These are phyloP conservation scores for Nesospiza acunhae DNA, from an alignment of 2,113 vertebrate species.

Conservation along the genomic window DNA sequence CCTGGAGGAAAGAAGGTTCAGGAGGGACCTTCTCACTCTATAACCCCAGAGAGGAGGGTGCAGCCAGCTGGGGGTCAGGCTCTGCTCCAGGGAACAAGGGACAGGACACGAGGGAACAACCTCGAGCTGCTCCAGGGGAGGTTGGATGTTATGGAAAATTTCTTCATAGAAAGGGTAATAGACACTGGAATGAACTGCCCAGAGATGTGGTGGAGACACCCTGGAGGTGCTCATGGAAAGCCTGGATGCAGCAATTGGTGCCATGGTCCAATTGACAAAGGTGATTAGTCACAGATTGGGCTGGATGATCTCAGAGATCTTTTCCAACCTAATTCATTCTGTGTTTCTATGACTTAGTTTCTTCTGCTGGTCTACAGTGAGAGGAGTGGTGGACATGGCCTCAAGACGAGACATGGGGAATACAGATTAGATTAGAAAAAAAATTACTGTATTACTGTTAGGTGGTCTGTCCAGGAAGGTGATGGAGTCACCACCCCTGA, in stretches of 20 bases:
- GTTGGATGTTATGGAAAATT: not conserved
- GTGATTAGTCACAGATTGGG: not conserved
- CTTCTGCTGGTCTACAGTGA: not conserved
- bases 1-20: not conserved
- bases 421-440: not conserved
- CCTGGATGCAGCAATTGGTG: not conserved
- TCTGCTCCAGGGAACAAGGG: not conserved
- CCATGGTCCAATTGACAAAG: not conserved
- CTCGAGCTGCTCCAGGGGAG: not conserved
- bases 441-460: not conserved
- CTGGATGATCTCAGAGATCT: not conserved
- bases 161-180: not conserved
- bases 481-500: not conserved
- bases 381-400: fast-evolving
- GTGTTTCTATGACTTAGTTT: not conserved
- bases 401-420: not conserved
- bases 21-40: not conserved
- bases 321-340: not conserved
- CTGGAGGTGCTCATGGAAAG: not conserved
- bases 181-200: not conserved
- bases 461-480: not conserved
- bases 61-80: not conserved
- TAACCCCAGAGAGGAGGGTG: not conserved
- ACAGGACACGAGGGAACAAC: not conserved
- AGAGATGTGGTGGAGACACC: not conserved